Evolutionary conservation across 2,888 invertebrate genomes (phyloP).

Genomic region (Drosophila cognata): DNA sequence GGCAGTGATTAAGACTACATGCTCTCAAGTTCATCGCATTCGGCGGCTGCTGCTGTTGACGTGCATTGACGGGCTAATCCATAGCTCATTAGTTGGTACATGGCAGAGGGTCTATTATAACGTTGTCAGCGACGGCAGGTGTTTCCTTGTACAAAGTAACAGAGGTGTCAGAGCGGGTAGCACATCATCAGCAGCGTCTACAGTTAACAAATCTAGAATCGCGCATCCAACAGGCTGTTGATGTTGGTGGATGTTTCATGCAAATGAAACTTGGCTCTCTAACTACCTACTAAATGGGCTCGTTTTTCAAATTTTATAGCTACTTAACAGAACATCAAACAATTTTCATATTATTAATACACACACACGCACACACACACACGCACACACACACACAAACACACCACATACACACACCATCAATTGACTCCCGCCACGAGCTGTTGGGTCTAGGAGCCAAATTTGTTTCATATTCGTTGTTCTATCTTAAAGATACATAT

Average conservation of each 20-base stretch:
- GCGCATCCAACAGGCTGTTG: conserved; percentile 58
- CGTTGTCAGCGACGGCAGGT: conserved; percentile 59
- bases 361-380: conserved; percentile 26
- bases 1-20: conserved; percentile 57
- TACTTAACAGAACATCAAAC: conserved; percentile 80
- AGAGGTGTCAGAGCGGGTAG: conserved; percentile 27
- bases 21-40: conserved; percentile 31
- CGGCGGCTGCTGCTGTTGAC: conserved; percentile 43
- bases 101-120: conserved; percentile 46
- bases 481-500: conserved; percentile 62
- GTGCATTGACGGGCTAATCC: conserved; percentile 48
- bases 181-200: conserved; percentile 17
- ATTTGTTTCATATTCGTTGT: conserved; percentile 42
- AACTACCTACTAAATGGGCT: conserved; percentile 76
- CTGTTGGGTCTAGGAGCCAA: conserved; percentile 52
- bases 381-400: background rate
- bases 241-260: conserved; percentile 38
- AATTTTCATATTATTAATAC: conserved; percentile 76
- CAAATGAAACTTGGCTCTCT: conserved; percentile 63
- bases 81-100: conserved; percentile 68
- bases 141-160: conserved; percentile 22
- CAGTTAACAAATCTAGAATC: conserved; percentile 21
- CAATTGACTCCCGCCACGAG: conserved; percentile 53
- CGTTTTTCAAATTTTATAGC: conserved; percentile 78
- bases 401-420: background rate